Evolutionary conservation across 2,888 invertebrate species (phyloP).

Genomic region (Hypselothyrea guttata): DNA sequence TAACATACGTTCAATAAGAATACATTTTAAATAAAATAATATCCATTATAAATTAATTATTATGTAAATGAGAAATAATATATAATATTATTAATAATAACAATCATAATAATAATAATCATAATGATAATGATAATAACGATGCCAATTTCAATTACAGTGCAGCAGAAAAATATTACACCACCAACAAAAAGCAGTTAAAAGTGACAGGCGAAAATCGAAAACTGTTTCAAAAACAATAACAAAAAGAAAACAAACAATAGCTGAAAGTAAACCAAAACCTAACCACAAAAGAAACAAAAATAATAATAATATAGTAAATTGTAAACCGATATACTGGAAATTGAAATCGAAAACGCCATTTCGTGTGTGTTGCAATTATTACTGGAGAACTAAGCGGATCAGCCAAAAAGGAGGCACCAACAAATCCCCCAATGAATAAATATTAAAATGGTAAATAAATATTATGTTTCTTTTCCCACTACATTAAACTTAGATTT

Average conservation of each 20-base stretch:
- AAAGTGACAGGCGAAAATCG: conserved; percentile 62
- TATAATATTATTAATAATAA: too few species aligned
- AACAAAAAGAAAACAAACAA: conserved; percentile 6
- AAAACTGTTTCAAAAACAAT: conserved; percentile 27
- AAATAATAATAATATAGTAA: conserved; percentile 27
- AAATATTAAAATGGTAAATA: conserved; percentile 43
- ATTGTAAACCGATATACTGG: conserved; percentile 45
- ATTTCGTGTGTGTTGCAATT: not conserved
- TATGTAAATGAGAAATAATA: too few species aligned
- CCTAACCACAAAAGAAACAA: conserved; percentile 41
- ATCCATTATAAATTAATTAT: too few species aligned
- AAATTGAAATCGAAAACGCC: conserved; percentile 17
- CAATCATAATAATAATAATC: too few species aligned
- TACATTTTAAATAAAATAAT: too few species aligned
- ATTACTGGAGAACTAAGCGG: conserved; percentile 8
- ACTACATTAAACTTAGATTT: conserved; percentile 6
- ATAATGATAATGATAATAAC: conserved; percentile 33
- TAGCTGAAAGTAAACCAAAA: not conserved
- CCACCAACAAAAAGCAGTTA: conserved; percentile 63
- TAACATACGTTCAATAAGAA: too few species aligned
- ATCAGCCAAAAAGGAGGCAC: conserved; percentile 17
- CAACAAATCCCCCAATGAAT: conserved; percentile 5
- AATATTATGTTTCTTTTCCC: not conserved
- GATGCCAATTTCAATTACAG: conserved; percentile 68
- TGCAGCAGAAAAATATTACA: conserved; percentile 63